These are phyloP conservation scores for Cybosia mesomella DNA, from an alignment of 2,888 invertebrate genomes.

Conservation along the genomic window DNA sequence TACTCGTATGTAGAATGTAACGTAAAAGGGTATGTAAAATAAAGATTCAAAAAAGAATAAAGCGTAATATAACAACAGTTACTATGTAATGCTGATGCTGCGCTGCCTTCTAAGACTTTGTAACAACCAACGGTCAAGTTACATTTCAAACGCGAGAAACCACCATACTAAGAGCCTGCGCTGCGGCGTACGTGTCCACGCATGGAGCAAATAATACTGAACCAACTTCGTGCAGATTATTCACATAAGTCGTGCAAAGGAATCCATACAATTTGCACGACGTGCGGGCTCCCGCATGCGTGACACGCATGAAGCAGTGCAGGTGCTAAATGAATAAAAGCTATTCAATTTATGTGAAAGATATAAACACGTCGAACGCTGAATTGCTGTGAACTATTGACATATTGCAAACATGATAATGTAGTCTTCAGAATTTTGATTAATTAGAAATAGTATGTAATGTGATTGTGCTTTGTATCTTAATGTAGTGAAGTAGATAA, in stretches of 20 bases:
- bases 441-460: background rate
- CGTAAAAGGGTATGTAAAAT: background rate
- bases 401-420: too few species aligned
- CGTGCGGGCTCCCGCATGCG: too few species aligned
- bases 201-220: too few species aligned
- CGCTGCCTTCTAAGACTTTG: background rate
- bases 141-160: background rate
- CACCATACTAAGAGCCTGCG: background rate
- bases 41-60: background rate
- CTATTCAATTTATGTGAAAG: too few species aligned
- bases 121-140: background rate
- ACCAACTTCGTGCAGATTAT: too few species aligned
- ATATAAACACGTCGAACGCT: too few species aligned
- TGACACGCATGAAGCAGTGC: too few species aligned
- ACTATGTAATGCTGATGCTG: background rate
- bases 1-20: slow-evolving; percentile 1
- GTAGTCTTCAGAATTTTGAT: background rate
- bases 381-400: too few species aligned
- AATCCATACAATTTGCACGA: too few species aligned
- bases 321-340: too few species aligned
- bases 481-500: slow-evolving; percentile 1
- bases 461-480: background rate
- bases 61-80: background rate
- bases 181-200: too few species aligned
- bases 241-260: too few species aligned